Percentiles rank a stretch among this genome's conserved stretches.
Conservation (phyloP, 1,140 invertebrate species). For the Chelonus insularis region DNA sequence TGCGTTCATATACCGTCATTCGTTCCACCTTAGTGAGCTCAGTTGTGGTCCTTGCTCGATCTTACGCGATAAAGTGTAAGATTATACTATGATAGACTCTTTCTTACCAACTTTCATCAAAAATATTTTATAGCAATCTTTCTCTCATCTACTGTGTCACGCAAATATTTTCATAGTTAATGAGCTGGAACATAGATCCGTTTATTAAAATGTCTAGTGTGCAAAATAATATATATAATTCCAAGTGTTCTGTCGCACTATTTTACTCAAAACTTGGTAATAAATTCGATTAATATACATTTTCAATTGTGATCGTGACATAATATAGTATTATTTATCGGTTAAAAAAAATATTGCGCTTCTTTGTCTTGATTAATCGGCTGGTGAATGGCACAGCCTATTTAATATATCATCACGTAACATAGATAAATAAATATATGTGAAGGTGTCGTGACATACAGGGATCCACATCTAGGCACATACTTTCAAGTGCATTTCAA, state of each 20-base stretch:
- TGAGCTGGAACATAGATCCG: not conserved
- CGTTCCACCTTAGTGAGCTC: conserved; percentile 29
- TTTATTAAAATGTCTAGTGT: not conserved
- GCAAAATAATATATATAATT: too few relatives aligned
- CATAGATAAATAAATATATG: too few relatives aligned
- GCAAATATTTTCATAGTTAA: not conserved
- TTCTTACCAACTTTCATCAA: not conserved
- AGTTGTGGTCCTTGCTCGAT: conserved; percentile 23
- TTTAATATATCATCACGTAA: conserved; percentile 1
- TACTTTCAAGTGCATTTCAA: not conserved
- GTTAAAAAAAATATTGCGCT: too few relatives aligned
- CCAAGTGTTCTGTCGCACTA: too few relatives aligned
- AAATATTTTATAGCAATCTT: not conserved
- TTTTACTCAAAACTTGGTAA: too few relatives aligned
- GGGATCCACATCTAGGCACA: too few relatives aligned
- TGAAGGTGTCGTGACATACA: too few relatives aligned
- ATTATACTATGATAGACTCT: conserved; percentile 7
- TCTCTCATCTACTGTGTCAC: not conserved
- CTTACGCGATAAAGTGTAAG: conserved; percentile 16
- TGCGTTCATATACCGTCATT: conserved; percentile 8
- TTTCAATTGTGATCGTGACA: not conserved
- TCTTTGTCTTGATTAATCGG: not conserved
- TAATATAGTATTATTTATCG: too few relatives aligned
- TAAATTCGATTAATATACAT: too few relatives aligned
- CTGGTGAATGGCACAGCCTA: not conserved